Conservation (phyloP, 1,140 invertebrate genomes). For the Maconellicoccus hirsutus region DNA sequence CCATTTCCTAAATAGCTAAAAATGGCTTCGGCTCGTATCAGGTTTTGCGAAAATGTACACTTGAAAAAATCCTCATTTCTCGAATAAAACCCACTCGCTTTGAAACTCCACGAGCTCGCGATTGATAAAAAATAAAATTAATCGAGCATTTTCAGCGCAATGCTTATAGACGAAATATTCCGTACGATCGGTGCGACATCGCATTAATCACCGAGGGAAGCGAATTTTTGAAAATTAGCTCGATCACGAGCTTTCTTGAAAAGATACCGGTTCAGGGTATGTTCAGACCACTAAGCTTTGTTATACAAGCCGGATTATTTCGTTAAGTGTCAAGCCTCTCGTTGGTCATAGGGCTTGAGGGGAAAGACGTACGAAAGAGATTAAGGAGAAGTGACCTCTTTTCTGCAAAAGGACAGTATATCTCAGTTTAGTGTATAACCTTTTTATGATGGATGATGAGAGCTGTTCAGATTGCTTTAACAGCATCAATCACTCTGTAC, state of each 20-base stretch:
- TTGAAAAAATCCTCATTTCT: not conserved
- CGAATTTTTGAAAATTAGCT: not conserved
- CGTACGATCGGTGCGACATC: no score
- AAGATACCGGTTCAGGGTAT: not conserved
- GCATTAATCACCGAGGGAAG: no score
- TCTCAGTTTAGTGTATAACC: slow-evolving; percentile 20
- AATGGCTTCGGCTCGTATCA: not conserved
- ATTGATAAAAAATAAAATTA: not conserved
- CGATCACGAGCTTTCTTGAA: not conserved
- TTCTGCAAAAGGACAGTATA: slow-evolving; percentile 10
- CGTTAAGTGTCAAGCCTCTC: slow-evolving; percentile 1
- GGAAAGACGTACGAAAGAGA: not conserved
- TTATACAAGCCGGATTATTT: slow-evolving; percentile 16
- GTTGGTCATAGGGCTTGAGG: not conserved
- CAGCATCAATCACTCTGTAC: slow-evolving; percentile 13
- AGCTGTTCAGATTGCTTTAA: slow-evolving; percentile 20
- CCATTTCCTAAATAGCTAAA: not conserved
- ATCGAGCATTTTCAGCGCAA: not conserved
- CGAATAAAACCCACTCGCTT: not conserved
- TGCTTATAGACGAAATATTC: not conserved
- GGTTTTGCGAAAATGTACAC: not conserved
- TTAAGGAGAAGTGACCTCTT: slow-evolving; percentile 17
- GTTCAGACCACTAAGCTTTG: slow-evolving; percentile 2
- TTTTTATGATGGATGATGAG: slow-evolving; percentile 21
- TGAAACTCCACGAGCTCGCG: not conserved